phyloP scores from a whole-genome alignment of 1,140 invertebrate species.

The Mamestra configurata region DNA sequence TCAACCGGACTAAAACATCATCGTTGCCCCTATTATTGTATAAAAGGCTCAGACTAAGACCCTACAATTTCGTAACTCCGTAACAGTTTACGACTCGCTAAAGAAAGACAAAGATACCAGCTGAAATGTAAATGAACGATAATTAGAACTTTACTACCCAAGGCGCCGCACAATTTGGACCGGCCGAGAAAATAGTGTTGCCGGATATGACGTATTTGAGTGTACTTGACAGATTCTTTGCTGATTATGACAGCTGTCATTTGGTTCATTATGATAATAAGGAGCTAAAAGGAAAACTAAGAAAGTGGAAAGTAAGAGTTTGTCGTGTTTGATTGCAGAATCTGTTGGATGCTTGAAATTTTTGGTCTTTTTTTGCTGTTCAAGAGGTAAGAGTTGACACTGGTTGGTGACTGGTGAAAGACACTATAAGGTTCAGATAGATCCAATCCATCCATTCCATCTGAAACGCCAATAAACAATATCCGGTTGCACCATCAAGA shows the following conservation, averaged over 20 bases:
- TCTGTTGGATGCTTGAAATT: neutral
- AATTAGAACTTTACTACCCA: conserved; percentile 17
- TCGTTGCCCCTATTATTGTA: neutral
- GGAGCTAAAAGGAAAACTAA: neutral
- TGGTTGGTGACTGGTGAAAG: too few relatives aligned
- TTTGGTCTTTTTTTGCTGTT: neutral
- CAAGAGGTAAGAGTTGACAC: too few relatives aligned
- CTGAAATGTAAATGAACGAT: conserved; percentile 27
- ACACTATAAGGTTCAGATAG: too few relatives aligned
- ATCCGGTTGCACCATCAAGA: neutral
- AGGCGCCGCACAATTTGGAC: conserved; percentile 18
- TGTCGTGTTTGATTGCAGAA: neutral
- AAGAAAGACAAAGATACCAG: conserved; percentile 23
- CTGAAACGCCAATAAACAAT: too few relatives aligned
- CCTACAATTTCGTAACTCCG: conserved; percentile 3
- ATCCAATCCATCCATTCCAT: too few relatives aligned
- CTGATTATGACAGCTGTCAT: conserved; percentile 3
- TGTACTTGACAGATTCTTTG: neutral
- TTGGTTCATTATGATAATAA: conserved; percentile 8
- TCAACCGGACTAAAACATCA: too few relatives aligned
- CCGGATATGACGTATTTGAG: conserved; percentile 14
- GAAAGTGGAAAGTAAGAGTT: neutral
- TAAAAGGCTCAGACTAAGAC: neutral
- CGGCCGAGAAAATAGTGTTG: neutral
- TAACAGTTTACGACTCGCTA: conserved; percentile 27